phyloP scores from a whole-genome alignment of 1,140 invertebrate genomes.

The Dermatophagoides farinae region DNA sequence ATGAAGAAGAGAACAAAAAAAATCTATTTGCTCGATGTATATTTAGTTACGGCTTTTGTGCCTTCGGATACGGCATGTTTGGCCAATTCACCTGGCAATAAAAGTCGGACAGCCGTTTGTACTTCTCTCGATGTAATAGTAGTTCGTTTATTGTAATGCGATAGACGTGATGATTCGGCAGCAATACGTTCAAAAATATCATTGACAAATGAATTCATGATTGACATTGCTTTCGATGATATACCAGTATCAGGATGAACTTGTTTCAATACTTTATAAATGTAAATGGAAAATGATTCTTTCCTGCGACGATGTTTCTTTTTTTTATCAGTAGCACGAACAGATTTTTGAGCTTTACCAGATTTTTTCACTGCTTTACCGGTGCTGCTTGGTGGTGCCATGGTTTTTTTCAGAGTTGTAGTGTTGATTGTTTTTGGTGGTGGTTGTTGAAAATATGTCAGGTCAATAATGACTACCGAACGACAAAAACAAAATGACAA shows the following conservation, averaged over 20 bases:
- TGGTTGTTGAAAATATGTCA: conserved; percentile 30
- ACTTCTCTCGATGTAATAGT: conserved; percentile 37
- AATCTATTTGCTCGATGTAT: conserved; percentile 26
- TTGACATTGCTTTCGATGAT: conserved; percentile 33
- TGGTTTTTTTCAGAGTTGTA: conserved; percentile 27
- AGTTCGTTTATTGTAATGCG: conserved; percentile 45
- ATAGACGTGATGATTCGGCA: conserved; percentile 40
- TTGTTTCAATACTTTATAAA: too few species aligned
- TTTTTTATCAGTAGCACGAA: too few species aligned
- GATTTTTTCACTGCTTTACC: too few species aligned
- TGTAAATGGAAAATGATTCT: too few species aligned
- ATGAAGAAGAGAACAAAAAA: too few species aligned
- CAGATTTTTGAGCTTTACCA: too few species aligned
- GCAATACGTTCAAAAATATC: conserved; percentile 35
- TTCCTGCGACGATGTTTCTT: too few species aligned
- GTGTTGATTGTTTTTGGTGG: too few species aligned
- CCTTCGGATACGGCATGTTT: conserved; percentile 38
- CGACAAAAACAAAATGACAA: neutral
- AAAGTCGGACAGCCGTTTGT: conserved; percentile 37
- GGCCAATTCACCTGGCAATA: conserved; percentile 26
- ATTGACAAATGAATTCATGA: conserved; percentile 33
- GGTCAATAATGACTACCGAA: conserved; percentile 27
- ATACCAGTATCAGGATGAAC: conserved; percentile 32
- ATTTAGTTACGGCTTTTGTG: conserved; percentile 37
- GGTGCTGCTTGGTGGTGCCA: conserved; percentile 24